A percentile compares a stretch with the other conserved stretches of the same genome.
Conservation (phyloP, 2,113 vertebrate species). For the Cyanocitta stelleri region DNA sequence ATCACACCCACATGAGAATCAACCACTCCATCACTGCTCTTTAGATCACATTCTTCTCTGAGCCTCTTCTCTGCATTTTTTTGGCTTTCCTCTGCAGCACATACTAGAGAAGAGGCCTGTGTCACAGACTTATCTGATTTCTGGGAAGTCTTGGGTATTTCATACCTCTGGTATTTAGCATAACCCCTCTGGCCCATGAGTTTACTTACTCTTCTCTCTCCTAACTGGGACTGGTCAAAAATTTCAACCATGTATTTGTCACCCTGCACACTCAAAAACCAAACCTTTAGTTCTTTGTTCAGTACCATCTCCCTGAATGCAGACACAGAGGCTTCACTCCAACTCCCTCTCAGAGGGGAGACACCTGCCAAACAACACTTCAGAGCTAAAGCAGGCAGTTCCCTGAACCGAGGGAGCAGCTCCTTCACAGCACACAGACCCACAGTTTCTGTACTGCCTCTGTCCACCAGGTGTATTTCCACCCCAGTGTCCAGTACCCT, state of each 20-base stretch:
- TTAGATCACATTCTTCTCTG: background rate
- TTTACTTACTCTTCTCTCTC: conserved; percentile 76
- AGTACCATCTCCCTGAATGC: conserved; percentile 80
- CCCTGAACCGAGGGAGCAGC: conserved; percentile 75
- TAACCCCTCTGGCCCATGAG: conserved; percentile 73
- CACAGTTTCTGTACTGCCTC: conserved; percentile 76
- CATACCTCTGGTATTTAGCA: conserved; percentile 66
- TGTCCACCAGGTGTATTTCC: conserved; percentile 83
- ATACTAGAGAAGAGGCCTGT: background rate
- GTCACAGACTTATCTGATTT: background rate
- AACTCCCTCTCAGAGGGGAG: conserved; percentile 66
- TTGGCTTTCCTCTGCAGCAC: background rate
- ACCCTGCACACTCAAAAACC: conserved; percentile 62
- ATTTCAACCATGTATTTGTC: conserved; percentile 77
- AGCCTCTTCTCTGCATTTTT: background rate
- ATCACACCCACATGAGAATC: background rate
- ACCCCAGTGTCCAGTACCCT: conserved; percentile 57
- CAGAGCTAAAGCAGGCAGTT: conserved; percentile 78
- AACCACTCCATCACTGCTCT: background rate
- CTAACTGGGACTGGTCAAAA: conserved; percentile 68
- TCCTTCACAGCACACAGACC: conserved; percentile 62
- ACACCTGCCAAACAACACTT: conserved; percentile 79
- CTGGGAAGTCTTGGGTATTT: background rate
- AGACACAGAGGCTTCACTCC: conserved; percentile 76
- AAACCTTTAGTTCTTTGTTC: conserved; percentile 76